Percentiles rank a stretch among this genome's conserved stretches.
phyloP scores from a whole-genome alignment of 2,113 vertebrate species.

The Echinops telfairi region DNA sequence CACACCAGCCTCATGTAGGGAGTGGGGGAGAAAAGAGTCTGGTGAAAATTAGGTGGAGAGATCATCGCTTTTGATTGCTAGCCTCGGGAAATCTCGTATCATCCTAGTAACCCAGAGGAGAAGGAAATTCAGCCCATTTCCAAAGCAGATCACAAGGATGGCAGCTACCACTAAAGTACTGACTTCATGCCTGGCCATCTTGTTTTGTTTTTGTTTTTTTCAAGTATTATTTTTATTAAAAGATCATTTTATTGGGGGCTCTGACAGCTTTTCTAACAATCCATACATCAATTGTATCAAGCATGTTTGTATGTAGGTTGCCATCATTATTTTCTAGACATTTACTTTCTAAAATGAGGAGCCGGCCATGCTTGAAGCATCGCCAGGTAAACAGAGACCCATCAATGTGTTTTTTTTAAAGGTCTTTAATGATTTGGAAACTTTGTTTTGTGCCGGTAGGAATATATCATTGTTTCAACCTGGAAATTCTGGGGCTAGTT shows the following conservation, averaged over 20 bases:
- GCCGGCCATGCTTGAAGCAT: background rate
- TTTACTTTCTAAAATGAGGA: too few species aligned
- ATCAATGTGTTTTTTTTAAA: background rate
- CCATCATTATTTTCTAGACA: too few species aligned
- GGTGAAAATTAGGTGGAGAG: background rate
- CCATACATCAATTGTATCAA: too few species aligned
- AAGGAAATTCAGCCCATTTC: background rate
- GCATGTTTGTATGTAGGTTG: too few species aligned
- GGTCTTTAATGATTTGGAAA: background rate
- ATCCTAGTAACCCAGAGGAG: slow-evolving; percentile 26
- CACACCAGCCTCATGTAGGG: background rate
- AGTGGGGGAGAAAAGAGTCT: background rate
- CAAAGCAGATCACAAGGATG: background rate
- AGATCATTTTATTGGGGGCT: too few species aligned
- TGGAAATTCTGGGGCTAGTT: background rate
- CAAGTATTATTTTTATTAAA: too few species aligned
- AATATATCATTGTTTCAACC: too few species aligned
- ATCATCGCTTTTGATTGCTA: too few species aligned
- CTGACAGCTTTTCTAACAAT: too few species aligned
- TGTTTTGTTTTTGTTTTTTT: too few species aligned
- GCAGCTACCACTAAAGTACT: background rate
- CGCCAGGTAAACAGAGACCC: background rate
- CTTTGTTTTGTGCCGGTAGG: background rate
- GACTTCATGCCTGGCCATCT: too few species aligned
- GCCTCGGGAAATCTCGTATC: background rate